Evolutionary conservation across 2,113 vertebrate species (phyloP).

Genomic region (Epinephelus moara): DNA sequence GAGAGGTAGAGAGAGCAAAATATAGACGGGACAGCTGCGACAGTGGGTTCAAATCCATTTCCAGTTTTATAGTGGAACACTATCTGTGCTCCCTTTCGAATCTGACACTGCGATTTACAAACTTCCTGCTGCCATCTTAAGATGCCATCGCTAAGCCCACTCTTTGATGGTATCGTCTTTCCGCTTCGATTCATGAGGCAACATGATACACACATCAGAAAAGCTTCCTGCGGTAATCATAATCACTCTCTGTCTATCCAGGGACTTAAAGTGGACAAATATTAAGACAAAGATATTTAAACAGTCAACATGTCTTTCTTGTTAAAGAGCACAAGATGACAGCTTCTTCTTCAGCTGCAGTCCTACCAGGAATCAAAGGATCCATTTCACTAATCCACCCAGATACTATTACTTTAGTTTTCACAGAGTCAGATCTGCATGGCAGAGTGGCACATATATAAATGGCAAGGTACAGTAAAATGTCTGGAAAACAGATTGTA

Average conservation of each 20-base stretch:
- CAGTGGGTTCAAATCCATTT: constrained; percentile 69
- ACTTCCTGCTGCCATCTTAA: constrained; percentile 80
- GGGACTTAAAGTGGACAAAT: constrained; percentile 65
- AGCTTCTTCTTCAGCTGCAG: constrained; percentile 48
- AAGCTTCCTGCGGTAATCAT: constrained; percentile 52
- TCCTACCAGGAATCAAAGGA: constrained; percentile 55
- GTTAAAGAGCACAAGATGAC: constrained; percentile 71
- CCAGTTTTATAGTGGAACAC: constrained; percentile 82
- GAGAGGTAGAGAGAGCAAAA: constrained; percentile 51
- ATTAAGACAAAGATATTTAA: constrained; percentile 70
- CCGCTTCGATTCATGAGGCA: constrained; percentile 73
- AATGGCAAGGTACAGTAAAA: constrained; percentile 68
- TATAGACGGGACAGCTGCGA: constrained; percentile 78
- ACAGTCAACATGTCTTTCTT: constrained; percentile 66
- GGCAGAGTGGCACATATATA: constrained; percentile 41
- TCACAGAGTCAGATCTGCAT: constrained; percentile 43
- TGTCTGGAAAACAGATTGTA: constrained; percentile 71
- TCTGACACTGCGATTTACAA: constrained; percentile 76
- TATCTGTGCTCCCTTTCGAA: constrained; percentile 69
- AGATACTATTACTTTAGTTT: constrained; percentile 64
- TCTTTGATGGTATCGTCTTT: constrained; percentile 79
- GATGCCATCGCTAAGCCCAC: constrained; percentile 71
- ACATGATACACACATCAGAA: constrained; percentile 72
- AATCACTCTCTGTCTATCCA: constrained; percentile 53
- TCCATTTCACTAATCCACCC: constrained; percentile 64